phyloP scores from a whole-genome alignment of 2,888 invertebrate genomes.

The Loripinus fragilis region DNA sequence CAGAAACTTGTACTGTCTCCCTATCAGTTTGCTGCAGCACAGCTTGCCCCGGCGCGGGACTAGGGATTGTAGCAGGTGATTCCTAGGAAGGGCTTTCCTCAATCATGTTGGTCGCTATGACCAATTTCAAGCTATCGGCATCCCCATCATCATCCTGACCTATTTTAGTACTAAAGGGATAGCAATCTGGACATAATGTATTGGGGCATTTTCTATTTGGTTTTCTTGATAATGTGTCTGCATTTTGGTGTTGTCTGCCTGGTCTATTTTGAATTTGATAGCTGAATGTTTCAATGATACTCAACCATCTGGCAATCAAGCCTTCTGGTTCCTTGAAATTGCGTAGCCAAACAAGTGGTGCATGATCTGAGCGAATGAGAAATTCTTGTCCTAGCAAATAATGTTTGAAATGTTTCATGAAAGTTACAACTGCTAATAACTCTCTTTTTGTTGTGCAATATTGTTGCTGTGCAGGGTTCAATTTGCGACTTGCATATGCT shows the following conservation, averaged over 20 bases:
- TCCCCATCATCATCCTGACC: not conserved
- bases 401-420: constrained; percentile 36
- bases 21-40: not conserved
- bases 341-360: constrained; percentile 30
- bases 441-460: constrained; percentile 41
- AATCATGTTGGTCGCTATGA: not conserved
- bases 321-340: constrained; percentile 40
- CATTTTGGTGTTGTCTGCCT: constrained; percentile 23
- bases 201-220: constrained; percentile 10
- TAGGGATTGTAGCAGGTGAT: not conserved
- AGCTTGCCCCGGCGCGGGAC: not conserved
- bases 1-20: no score
- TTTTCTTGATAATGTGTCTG: constrained; percentile 22
- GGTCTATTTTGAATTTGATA: constrained; percentile 24
- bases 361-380: constrained; percentile 34
- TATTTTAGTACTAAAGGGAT: not conserved
- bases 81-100: not conserved
- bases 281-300: constrained; percentile 28
- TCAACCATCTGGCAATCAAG: constrained; percentile 34
- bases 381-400: constrained; percentile 31
- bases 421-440: constrained; percentile 24
- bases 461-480: constrained; percentile 19
- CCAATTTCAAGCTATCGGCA: not conserved
- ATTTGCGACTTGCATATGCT: constrained; percentile 26
- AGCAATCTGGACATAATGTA: not conserved